phyloP scores from a whole-genome alignment of 1,140 invertebrate genomes.

The Rhizoglyphus robini region DNA sequence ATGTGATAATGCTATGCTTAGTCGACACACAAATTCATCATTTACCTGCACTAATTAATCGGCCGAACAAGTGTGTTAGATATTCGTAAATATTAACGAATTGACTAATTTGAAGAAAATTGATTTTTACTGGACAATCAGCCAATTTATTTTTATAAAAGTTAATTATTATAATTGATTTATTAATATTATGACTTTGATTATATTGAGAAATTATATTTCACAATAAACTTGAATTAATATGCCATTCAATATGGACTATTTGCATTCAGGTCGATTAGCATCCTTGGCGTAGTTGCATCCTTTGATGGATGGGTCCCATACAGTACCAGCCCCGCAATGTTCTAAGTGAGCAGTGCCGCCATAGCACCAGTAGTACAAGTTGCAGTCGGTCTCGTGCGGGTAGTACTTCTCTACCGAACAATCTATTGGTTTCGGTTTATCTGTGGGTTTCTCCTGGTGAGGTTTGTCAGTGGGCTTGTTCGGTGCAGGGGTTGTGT shows the following conservation, averaged over 20 bases:
- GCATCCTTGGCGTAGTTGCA: conserved; percentile 15
- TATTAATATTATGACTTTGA: neutral
- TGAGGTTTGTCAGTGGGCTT: neutral
- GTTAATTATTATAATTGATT: neutral
- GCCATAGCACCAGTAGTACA: conserved; percentile 15
- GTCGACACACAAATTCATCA: neutral
- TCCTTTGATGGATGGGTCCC: neutral
- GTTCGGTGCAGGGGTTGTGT: neutral
- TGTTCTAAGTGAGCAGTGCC: neutral
- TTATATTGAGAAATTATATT: neutral
- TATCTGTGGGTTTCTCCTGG: neutral
- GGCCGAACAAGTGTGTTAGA: neutral
- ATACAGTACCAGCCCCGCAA: neutral
- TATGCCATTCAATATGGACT: neutral
- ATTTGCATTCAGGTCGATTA: conserved; percentile 1
- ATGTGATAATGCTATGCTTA: neutral
- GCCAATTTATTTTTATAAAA: neutral
- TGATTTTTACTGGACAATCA: neutral
- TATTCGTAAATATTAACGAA: neutral
- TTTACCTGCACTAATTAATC: neutral
- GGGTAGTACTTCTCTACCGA: neutral
- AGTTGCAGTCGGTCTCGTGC: conserved; percentile 11
- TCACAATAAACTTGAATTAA: neutral
- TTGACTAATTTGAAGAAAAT: neutral
- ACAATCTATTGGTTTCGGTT: conserved; percentile 10